These are phyloP conservation scores for Hydra vulgaris DNA, from an alignment of 30 jellyfish, hydroid and myxozoan species.

Conservation along the genomic window DNA sequence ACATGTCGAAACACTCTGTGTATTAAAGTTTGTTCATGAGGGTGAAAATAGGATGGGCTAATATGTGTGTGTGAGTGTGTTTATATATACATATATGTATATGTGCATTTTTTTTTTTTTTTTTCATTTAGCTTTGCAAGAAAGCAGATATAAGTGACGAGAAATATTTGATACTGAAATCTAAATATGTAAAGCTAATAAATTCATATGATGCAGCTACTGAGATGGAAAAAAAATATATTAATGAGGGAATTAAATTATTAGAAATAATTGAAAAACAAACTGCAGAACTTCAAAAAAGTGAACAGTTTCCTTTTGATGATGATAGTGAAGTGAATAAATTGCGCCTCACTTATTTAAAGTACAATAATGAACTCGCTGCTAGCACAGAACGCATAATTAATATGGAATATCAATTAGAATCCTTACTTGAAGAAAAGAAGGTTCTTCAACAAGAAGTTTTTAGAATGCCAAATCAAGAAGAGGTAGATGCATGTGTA, in stretches of 20 bases:
- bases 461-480: constrained; percentile 64
- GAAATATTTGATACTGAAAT: constrained; percentile 62
- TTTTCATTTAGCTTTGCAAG: constrained; percentile 34
- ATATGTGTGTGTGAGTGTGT: too few species aligned
- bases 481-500: constrained; percentile 59
- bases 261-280: constrained; percentile 58
- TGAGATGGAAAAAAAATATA: constrained; percentile 47
- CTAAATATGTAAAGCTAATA: constrained; percentile 48
- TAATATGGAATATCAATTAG: constrained; percentile 48
- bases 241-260: constrained; percentile 55
- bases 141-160: constrained; percentile 62
- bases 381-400: constrained; percentile 66
- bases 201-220: constrained; percentile 41
- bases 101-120: neutral
- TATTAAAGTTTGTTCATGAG: too few species aligned
- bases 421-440: constrained; percentile 62
- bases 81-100: too few species aligned
- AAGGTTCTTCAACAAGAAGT: constrained; percentile 55
- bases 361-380: constrained; percentile 51
- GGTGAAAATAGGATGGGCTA: too few species aligned
- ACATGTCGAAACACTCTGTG: too few species aligned
- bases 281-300: constrained; percentile 48
- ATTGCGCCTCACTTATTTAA: constrained; percentile 49
- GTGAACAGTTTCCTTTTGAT: constrained; percentile 75
- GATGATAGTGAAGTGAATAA: constrained; percentile 83